Base-by-base conservation (phyloP, 2,113 vertebrate species). In the Pygathrix nemaeus region DNA sequence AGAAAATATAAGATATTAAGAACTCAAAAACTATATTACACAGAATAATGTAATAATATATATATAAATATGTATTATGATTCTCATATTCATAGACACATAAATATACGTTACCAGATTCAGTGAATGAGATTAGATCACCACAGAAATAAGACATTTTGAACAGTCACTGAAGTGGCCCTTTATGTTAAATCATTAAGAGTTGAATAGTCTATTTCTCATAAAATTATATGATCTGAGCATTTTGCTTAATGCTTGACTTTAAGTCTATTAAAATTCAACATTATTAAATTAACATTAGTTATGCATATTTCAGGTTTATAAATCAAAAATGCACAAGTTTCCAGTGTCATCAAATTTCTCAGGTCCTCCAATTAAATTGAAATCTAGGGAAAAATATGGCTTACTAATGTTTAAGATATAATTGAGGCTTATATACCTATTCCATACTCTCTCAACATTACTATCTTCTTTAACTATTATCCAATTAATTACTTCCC, bases 291-390 rank as follows among this genome's bases (percentile, higher is more conserved):
- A 45, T 93, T 96, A 83, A 83, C 17, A 88, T 50, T 68, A 86
- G 59, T 73, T 70, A 43, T 83, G 21, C 9, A 66, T 57, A 78
- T 86, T 96, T 90, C 72, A 82, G 68, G 25, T 73, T 89, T 92
- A 38, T 68, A 76, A 84, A 84, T 80, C 13, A 68, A 80, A 89
- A 43, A 73, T 52, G 30, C 61, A 66, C 3, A 64, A 92, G 8
- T 93, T 68, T 85, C 75, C 4, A 30, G 30, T 27, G 45, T 78
- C 86, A 88, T 66, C 68, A 90, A 84, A 73, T 21, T 95, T 59
- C 38, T 93, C 50, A 66, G 45, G 30, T 93, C 52, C 59, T 96
- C 43, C 38, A 85, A 38, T 38, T 75, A 96, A 94, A 86, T 25
- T 50, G 59, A 93, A 66, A 43, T 78, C 27, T 59, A 30, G 17